Conservation (phyloP, 2,888 invertebrate species). For the Oegoconia quadripuncta region DNA sequence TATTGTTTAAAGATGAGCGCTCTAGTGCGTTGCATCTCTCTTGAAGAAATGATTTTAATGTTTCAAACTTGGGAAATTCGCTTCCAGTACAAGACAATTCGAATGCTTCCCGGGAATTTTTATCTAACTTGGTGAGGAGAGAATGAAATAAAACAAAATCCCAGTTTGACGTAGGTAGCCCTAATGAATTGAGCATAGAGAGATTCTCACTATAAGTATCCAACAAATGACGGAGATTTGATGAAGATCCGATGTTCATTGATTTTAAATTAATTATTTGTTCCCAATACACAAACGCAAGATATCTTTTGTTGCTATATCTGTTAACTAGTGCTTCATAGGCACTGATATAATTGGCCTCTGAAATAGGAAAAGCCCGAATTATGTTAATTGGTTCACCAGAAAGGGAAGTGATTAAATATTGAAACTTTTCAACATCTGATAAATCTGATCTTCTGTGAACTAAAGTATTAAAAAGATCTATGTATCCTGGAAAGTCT, state of each 20-base stretch:
- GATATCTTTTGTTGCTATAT: constrained; percentile 1
- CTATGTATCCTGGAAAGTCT: neutral
- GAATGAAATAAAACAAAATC: neutral
- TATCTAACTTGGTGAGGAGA: no score
- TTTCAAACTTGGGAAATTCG: no score
- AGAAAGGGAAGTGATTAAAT: constrained; percentile 1
- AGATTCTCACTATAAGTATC: no score
- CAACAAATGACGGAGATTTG: neutral
- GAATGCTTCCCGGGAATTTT: no score
- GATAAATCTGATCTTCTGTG: neutral
- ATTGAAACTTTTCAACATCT: no score
- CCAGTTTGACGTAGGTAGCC: neutral
- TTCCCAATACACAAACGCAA: neutral
- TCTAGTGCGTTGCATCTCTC: no score
- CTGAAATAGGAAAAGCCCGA: constrained; percentile 1
- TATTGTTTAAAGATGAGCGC: no score
- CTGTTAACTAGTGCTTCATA: neutral
- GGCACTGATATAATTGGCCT: neutral
- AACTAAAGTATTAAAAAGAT: neutral
- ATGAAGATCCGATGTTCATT: neutral
- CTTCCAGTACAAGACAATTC: no score
- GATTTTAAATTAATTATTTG: neutral
- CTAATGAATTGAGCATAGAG: neutral
- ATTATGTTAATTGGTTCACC: neutral
- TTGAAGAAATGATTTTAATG: no score